Base-by-base conservation (phyloP, 2,113 vertebrate genomes). In the Mastomys natalensis region DNA sequence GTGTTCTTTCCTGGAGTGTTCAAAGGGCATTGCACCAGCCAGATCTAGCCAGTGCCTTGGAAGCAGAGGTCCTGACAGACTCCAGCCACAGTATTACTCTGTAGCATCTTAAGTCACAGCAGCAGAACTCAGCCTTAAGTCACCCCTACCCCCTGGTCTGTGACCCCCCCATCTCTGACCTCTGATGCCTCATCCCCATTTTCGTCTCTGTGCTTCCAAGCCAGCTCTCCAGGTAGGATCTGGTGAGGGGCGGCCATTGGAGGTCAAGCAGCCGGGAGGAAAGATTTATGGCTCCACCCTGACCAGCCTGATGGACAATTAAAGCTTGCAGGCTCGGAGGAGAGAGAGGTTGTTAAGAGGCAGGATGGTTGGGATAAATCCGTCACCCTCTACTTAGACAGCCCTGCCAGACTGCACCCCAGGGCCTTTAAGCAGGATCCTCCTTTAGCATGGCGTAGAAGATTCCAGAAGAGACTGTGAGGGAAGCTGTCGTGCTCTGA, bases 251-350 rank as follows among this genome's bases (percentile, higher is more conserved):
- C 34, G 31, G 68, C 43, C 31, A 5, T 17, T 31, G 89, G 94
- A 96, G 90, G 97, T 90, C 92, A 76, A 53, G 96, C 91, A 31
- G 87, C 37, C 0, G 0, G 17, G 37, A 87, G 81, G 93, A n/a
- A 87, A 90, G 96, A 96, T 95, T 96, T 96, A 97, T 11, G 0
- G 88, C 31, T 37, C 90, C 62, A 93, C 60, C 80, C 87, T 58
- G 93, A 70, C 95, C 96, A 3, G 87, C 93, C 34, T 93, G 93
- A 73, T 93, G 96, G 95, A 93, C 97, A 87, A 78, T 93, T 96
- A 95, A 86, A 92, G 95, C 58, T 26, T 16, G 43, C 94, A 13
- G 0, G 88, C 91, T 53, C 74, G 19, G 91, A 74, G 97, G 95
- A 89, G 62, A 91, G 93, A 24, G 0, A 60, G 55, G 94, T 60